These are phyloP conservation scores for Spilosoma lubricipeda DNA, from an alignment of 2,888 invertebrate genomes.

Conservation along the genomic window DNA sequence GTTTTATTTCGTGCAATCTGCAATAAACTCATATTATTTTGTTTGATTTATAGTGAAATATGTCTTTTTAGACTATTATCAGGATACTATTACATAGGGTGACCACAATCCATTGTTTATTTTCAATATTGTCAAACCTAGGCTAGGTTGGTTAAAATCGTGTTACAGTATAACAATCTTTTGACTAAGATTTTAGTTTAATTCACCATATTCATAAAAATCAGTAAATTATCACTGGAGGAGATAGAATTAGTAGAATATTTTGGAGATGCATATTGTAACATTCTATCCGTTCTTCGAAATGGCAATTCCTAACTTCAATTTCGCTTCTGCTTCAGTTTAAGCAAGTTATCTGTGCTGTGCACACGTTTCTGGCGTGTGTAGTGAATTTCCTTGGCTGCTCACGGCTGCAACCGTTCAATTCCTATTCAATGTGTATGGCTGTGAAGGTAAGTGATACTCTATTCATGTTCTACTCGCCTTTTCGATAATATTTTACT, in stretches of 20 bases:
- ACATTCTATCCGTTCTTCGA: slow-evolving; percentile 4
- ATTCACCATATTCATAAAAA: background rate
- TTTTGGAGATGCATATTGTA: slow-evolving; percentile 16
- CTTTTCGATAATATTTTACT: slow-evolving; percentile 27
- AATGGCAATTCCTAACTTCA: slow-evolving; percentile 54
- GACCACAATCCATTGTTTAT: no score
- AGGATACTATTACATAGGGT: no score
- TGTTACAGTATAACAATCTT: no score
- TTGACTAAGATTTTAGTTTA: no score
- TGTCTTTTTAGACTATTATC: no score
- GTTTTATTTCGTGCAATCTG: no score
- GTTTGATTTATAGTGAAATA: no score
- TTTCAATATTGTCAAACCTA: no score
- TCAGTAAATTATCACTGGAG: background rate
- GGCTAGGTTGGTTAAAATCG: no score
- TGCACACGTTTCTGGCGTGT: slow-evolving; percentile 84
- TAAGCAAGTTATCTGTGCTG: slow-evolving; percentile 75
- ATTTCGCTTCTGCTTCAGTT: slow-evolving; percentile 58
- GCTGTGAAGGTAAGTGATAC: slow-evolving; percentile 91
- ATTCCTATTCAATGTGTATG: slow-evolving; percentile 92
- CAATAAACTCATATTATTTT: no score
- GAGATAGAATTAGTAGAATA: slow-evolving; percentile 2
- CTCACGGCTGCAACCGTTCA: slow-evolving; percentile 87
- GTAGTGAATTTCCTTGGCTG: slow-evolving; percentile 81
- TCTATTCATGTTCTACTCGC: slow-evolving; percentile 33